Base-by-base conservation (phyloP, 2,797 vertebrate species). In the Manis javanica region DNA sequence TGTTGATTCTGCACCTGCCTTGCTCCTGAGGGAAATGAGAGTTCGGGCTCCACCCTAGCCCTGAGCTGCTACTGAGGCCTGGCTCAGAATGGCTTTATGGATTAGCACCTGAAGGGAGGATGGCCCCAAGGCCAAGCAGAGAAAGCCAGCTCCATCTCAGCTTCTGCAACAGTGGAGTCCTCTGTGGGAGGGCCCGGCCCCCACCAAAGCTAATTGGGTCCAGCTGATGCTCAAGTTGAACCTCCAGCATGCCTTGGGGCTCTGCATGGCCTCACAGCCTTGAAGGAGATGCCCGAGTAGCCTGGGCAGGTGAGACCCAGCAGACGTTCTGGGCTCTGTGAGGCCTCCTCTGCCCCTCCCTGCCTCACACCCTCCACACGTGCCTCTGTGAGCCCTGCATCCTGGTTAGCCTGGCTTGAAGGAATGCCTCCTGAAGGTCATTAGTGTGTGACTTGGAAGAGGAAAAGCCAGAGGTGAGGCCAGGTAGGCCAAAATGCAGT, bases 151-250 rank as follows among this genome's bases (percentile, higher is more conserved):
- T 94, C 68, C 81, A 59, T 91, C 46, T 94, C 46, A 3, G 68
- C 92, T 91, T 77, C 92, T 97, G 83, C 49, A 97, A 97, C 97
- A 98, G 92, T 84, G 61, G 0, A 3, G 93, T 85, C 71, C 53
- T 71, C 46, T 94, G 72, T 97, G 75, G 81, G 92, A 82, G 96
- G 91, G 90, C 75, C 83, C 92, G 72, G 85, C 96, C 84, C 63
- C 57, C 66, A 42, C 87, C 87, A 96, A 96, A 93, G 87, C 93
- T 98, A 97, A 98, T 98, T 95, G 96, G 87, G 94, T 97, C 96
- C 97, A 98, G 95, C 96, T 97, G 96, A 97, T 96, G 92, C 3
- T 53, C 95, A 98, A 98, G 96, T 92, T 14, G 86, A 92, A 74
- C 68, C n/a, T 90, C 74, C 87, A 93, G 89, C 51, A 87, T 46